A percentile compares a stretch with the other conserved stretches of the same genome.
Evolutionary conservation across 2,797 vertebrate genomes (phyloP).

Genomic region (Menidia menidia): DNA sequence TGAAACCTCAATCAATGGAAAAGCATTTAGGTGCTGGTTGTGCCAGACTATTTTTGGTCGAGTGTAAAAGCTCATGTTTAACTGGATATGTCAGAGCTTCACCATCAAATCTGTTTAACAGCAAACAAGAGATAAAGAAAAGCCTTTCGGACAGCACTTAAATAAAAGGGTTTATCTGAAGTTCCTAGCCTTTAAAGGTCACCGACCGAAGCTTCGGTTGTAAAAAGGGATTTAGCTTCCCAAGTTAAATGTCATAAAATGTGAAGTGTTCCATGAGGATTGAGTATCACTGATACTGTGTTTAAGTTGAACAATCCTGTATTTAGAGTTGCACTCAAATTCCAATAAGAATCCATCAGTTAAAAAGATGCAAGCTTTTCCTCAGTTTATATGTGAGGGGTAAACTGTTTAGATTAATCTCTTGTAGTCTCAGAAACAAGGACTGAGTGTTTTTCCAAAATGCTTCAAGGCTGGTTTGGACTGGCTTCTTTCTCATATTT

Average conservation of each 20-base stretch:
- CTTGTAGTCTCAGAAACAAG: conserved; percentile 6
- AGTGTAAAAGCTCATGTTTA: conserved; percentile 46
- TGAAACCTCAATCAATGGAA: conserved; percentile 53
- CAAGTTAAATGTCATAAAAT: conserved; percentile 58
- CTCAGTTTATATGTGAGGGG: conserved; percentile 39
- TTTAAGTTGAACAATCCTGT: conserved; percentile 45
- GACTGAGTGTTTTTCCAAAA: conserved; percentile 45
- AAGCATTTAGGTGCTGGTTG: conserved; percentile 39
- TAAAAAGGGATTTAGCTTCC: conserved; percentile 50
- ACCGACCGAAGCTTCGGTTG: conserved; percentile 35
- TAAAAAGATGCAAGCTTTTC: conserved; percentile 11
- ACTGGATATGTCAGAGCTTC: conserved; percentile 44
- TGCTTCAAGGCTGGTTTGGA: conserved; percentile 1
- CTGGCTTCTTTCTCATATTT: background rate
- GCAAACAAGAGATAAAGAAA: conserved; percentile 46
- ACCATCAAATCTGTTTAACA: conserved; percentile 35
- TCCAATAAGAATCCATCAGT: conserved; percentile 39
- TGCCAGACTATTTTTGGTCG: conserved; percentile 35
- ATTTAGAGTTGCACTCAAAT: conserved; percentile 36
- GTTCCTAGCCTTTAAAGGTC: conserved; percentile 68
- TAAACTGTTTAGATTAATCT: conserved; percentile 55
- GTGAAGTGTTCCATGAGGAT: conserved; percentile 53
- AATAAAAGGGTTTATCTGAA: conserved; percentile 13
- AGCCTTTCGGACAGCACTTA: conserved; percentile 11
- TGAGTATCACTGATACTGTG: conserved; percentile 32